Base-by-base conservation (phyloP, 2,113 vertebrate species). In the Bostrychus sinensis region DNA sequence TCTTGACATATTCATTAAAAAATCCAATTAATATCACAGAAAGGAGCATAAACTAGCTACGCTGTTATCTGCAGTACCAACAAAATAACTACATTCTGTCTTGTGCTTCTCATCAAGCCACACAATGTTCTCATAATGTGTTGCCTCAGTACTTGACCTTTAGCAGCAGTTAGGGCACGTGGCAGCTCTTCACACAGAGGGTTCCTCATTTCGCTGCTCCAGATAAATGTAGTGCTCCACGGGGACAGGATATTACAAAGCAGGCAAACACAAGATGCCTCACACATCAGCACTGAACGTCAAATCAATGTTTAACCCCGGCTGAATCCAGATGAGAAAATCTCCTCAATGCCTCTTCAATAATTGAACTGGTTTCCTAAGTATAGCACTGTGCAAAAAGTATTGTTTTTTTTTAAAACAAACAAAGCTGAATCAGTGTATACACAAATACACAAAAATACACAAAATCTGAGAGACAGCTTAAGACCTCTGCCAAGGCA, bases 301-400 rank as follows among this genome's bases (percentile, higher is more conserved):
- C 66, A 66, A 82, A 78, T 89, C 82, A 81, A 79, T 80, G 60
- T 62, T 79, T 69, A 70, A 81, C 69, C 1, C 39, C 69, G 59
- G 38, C 66, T 76, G 80, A 69, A 85, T 82, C 77, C 73, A 72
- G 84, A 86, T 80, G 71, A 81, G 76, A 63, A 61, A 72, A 68
- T 80, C 63, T 61, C 77, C 80, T 84, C 83, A 80, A 66, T 56
- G 14, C 45, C 61, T 63, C 51, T 32, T 70, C 53, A 73, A 73
- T 84, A 78, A 85, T 81, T 72, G 67, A 66, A 77, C 62, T 45
- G 64, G 72, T 69, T 78, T 82, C 70, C 37, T 66, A 7, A 34
- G n/a, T n/a, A n/a, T n/a, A n/a, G n/a, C n/a, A n/a, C n/a, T n/a
- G n/a, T n/a, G n/a, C 11, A 34, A 34, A 1, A 34, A 34, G 32